phyloP scores from a whole-genome alignment of 2,113 vertebrate species.

The Mellivora capensis region DNA sequence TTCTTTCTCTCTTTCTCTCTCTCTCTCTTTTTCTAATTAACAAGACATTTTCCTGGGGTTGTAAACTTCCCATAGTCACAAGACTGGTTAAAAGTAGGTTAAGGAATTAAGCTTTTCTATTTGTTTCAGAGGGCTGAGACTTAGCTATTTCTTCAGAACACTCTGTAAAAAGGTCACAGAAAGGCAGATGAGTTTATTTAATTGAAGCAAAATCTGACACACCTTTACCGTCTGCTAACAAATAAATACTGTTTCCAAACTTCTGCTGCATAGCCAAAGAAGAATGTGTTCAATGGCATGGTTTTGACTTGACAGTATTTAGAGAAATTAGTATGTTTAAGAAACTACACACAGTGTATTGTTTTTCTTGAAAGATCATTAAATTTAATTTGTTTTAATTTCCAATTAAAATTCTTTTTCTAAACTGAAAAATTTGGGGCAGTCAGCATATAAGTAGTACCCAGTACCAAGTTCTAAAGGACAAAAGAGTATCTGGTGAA shows the following conservation, averaged over 20 bases:
- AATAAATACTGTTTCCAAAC: constrained; percentile 5
- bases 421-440: background rate
- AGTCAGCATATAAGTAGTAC: background rate
- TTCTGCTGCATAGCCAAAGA: background rate
- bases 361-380: constrained; percentile 28
- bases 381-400: background rate
- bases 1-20: accelerated
- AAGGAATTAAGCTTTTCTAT: background rate
- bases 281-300: background rate
- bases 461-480: background rate
- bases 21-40: background rate
- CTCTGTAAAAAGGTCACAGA: background rate
- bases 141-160: constrained; percentile 38
- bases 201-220: background rate
- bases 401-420: background rate
- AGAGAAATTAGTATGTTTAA: constrained; percentile 31
- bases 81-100: background rate
- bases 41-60: background rate
- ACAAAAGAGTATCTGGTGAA: background rate
- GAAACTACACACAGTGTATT: background rate
- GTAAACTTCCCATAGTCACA: background rate
- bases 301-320: background rate
- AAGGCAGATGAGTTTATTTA: background rate
- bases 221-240: background rate
- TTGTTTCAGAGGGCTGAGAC: background rate